These are phyloP conservation scores for Stenodera caucasica DNA, from an alignment of 2,888 invertebrate species.

Conservation along the genomic window DNA sequence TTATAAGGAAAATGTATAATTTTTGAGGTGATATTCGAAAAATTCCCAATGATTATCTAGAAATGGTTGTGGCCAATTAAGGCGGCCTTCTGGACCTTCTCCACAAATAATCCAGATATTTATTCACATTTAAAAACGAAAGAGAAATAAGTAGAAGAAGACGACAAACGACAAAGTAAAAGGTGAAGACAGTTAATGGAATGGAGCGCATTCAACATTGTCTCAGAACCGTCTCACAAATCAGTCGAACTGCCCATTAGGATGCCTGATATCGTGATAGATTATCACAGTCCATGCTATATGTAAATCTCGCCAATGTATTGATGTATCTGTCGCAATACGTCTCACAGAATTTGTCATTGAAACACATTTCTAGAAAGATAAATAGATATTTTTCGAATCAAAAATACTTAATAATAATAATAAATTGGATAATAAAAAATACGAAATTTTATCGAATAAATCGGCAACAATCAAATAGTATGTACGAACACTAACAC, in stretches of 20 bases:
- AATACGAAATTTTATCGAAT: no score
- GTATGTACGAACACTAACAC: no score
- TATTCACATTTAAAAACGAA: no score
- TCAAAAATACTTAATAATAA: background rate
- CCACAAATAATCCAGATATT: no score
- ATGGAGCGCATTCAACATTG: constrained; percentile 43
- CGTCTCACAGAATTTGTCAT: constrained; percentile 49
- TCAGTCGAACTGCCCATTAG: constrained; percentile 45
- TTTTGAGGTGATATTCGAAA: no score
- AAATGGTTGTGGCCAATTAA: no score
- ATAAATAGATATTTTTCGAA: background rate
- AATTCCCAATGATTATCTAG: no score
- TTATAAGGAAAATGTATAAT: no score
- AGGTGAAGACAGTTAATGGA: constrained; percentile 46
- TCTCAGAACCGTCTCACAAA: constrained; percentile 47
- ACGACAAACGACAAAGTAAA: background rate
- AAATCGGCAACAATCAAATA: constrained; percentile 10
- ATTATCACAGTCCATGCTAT: constrained; percentile 46
- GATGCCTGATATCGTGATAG: constrained; percentile 50
- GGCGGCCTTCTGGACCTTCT: no score
- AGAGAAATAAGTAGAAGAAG: background rate
- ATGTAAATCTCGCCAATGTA: constrained; percentile 49
- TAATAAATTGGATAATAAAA: background rate
- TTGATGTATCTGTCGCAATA: constrained; percentile 49
- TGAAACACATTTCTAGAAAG: background rate